A percentile compares a stretch with the other conserved stretches of the same genome.
Evolutionary conservation across 2,113 vertebrate genomes (phyloP).

Genomic region (Forbesichthys papilliferus): DNA sequence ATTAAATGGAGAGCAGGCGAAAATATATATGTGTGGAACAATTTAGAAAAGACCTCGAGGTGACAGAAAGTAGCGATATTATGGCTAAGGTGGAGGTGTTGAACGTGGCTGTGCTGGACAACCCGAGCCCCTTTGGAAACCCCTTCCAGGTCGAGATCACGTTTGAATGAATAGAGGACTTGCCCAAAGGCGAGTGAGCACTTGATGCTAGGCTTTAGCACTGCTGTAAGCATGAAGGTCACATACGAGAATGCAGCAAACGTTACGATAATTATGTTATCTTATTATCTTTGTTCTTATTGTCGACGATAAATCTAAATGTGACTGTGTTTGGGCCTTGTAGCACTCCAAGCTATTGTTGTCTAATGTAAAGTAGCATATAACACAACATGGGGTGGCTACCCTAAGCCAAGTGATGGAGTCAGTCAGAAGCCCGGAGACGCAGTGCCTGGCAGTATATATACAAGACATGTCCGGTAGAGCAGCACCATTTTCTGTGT

Average conservation of each 20-base stretch:
- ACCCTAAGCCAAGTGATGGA: no score
- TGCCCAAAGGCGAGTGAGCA: constrained; percentile 81
- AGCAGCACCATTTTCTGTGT: no score
- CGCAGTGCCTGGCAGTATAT: no score
- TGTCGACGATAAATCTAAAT: neutral
- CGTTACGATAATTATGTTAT: neutral
- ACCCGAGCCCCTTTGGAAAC: constrained; percentile 88
- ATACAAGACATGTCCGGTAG: no score
- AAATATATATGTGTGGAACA: no score
- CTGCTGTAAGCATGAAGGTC: neutral
- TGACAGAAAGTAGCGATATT: no score
- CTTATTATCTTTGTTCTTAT: neutral
- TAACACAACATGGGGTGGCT: no score
- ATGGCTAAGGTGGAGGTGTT: constrained; percentile 93
- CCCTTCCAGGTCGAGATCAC: constrained; percentile 93
- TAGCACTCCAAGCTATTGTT: no score
- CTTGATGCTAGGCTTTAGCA: neutral
- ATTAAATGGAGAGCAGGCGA: no score
- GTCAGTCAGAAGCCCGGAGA: no score
- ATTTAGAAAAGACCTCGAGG: no score
- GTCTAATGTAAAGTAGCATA: no score
- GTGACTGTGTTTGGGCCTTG: neutral
- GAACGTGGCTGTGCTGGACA: constrained; percentile 88
- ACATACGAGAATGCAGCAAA: neutral
- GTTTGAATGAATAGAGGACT: constrained; percentile 89